phyloP scores from a whole-genome alignment of 2,113 vertebrate genomes.

The Amia ocellicauda region DNA sequence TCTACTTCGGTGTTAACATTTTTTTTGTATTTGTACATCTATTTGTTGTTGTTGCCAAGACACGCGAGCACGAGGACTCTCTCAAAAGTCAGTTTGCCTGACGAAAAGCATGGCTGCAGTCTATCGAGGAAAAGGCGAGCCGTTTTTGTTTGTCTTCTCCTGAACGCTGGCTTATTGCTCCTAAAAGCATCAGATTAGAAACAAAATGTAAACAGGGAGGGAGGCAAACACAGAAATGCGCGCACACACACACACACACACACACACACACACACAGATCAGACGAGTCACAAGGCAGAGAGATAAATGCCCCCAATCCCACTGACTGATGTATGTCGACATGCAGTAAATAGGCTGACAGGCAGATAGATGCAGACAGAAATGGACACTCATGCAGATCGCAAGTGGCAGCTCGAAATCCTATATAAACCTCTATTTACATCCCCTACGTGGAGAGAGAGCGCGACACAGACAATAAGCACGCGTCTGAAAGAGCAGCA shows the following conservation, averaged over 20 bases:
- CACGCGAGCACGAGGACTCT: no score
- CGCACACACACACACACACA: not conserved
- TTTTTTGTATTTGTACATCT: no score
- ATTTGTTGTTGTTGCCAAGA: no score
- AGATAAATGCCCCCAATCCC: conserved; percentile 40
- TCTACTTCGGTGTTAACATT: no score
- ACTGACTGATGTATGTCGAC: conserved; percentile 18
- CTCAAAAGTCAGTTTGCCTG: no score
- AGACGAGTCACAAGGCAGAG: not conserved
- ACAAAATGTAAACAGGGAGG: not conserved
- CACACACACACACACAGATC: not conserved
- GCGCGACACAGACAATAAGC: conserved; percentile 27
- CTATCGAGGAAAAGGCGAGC: no score
- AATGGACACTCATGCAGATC: conserved; percentile 49
- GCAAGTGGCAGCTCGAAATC: conserved; percentile 45
- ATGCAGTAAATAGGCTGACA: conserved; percentile 23
- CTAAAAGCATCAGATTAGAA: no score
- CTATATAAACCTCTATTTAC: conserved; percentile 47
- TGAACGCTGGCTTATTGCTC: no score
- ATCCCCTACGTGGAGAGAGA: conserved; percentile 27
- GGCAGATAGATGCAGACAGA: conserved; percentile 2
- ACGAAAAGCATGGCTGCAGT: no score
- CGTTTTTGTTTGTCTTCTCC: no score
- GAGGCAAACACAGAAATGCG: not conserved
- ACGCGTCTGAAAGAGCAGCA: conserved; percentile 23